Evolutionary conservation across 1,140 invertebrate genomes (phyloP), one percentile per base, ranked within the genome.

Genomic region (Calephelis virginiensis): DNA sequence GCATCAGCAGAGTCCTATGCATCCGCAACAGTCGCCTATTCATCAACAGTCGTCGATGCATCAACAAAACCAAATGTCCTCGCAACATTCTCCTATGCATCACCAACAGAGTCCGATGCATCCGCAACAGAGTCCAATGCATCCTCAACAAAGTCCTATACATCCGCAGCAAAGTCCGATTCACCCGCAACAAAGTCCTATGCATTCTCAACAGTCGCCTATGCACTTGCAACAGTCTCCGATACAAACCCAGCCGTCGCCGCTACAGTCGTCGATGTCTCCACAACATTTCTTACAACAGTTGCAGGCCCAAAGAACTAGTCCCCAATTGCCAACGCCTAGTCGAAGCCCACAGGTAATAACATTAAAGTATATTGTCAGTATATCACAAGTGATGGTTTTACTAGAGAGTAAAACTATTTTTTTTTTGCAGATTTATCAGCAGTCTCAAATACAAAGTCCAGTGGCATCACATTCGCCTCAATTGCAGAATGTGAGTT

Each of bases 201-300:
- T 88, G 79, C 85, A 89, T 61, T 78, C 78, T n/a, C 84, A 89
- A 46, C 89, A 92, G 66, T 78, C 85, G 8, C 85, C 86, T 10
- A 83, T 87, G 78, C 86, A 91, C 61, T 61, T 78, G 67, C 92
- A 92, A 62, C 93, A 93, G 71, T 90, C 89, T 61, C 85, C 91
- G 61, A 88, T 92, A 72, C 90, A 92, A 53, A 92, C 92, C 38
- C 93, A 93, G 72, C 92, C 93, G 66, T 92, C 91, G 40, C 83
- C 92, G 48, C 91, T 92, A 78, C 92, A 93, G 17, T 80, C 83
- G 12, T 80, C 86, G 37, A 87, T 89, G 85, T 89, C 86, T 28
- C 87, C 87, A 40, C 90, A 91, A 74, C 86, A 90, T 64, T 90
- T 89, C 71, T 64, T 89, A 53, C 85, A 89, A 68, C 90, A 92